phyloP scores from a whole-genome alignment of 2,888 invertebrate genomes.

The Dugesia japonica region DNA sequence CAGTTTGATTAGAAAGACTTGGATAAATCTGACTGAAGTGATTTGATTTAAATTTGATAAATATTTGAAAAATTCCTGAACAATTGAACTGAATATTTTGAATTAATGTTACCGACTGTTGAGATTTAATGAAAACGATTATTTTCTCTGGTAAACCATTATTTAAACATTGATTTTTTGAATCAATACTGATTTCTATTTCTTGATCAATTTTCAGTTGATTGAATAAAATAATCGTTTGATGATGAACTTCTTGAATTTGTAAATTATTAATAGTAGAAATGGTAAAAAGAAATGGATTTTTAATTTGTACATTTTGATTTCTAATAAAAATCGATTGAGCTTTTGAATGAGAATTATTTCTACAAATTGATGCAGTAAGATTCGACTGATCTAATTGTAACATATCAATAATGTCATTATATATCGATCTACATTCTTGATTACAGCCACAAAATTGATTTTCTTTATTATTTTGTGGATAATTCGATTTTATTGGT shows the following conservation, averaged over 20 bases:
- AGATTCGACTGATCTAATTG: background rate
- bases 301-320: background rate
- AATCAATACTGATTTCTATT: background rate
- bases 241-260: background rate
- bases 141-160: background rate
- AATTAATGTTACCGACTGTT: background rate
- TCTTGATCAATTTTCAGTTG: background rate
- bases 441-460: background rate
- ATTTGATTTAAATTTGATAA: background rate
- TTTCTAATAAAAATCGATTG: background rate
- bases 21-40: background rate
- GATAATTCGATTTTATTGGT: background rate
- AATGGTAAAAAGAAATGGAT: background rate
- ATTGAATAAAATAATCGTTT: background rate
- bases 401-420: no score
- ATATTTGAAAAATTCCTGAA: background rate
- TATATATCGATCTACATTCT: background rate
- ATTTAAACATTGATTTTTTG: background rate
- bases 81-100: background rate
- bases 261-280: background rate
- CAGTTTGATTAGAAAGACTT: background rate
- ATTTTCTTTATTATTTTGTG: background rate
- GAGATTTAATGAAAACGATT: background rate
- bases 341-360: background rate
- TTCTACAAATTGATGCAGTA: background rate